Evolutionary conservation across 2,797 vertebrate species (phyloP).

Genomic region (Eulemur albifrons): DNA sequence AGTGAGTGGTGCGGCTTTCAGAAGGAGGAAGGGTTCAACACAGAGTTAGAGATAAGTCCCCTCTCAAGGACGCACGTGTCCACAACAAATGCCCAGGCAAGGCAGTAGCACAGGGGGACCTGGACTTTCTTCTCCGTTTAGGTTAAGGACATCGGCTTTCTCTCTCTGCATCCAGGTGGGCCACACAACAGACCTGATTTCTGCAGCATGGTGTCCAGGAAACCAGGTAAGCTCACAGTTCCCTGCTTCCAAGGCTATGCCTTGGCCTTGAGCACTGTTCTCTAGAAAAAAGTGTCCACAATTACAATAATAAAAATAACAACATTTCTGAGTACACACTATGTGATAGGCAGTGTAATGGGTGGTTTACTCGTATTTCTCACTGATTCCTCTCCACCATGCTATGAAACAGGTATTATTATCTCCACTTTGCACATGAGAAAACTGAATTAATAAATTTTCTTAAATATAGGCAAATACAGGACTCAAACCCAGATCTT

Average conservation of each 20-base stretch:
- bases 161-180: background rate
- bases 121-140: background rate
- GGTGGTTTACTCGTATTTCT: background rate
- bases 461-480: background rate
- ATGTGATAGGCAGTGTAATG: background rate
- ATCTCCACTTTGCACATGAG: background rate
- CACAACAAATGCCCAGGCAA: too few species aligned
- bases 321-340: background rate
- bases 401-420: background rate
- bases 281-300: background rate
- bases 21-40: background rate
- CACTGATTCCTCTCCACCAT: background rate
- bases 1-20: background rate
- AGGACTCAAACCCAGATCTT: background rate
- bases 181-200: fast-evolving
- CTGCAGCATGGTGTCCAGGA: background rate
- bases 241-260: background rate
- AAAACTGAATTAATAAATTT: background rate
- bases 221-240: background rate
- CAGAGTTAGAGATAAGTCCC: too few species aligned
- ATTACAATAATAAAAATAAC: background rate
- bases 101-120: too few species aligned
- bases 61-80: background rate
- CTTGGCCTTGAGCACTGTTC: background rate
- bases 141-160: background rate